These are phyloP conservation scores for Malthinus seriepunctatus DNA, from an alignment of 2,888 invertebrate genomes.

Conservation along the genomic window DNA sequence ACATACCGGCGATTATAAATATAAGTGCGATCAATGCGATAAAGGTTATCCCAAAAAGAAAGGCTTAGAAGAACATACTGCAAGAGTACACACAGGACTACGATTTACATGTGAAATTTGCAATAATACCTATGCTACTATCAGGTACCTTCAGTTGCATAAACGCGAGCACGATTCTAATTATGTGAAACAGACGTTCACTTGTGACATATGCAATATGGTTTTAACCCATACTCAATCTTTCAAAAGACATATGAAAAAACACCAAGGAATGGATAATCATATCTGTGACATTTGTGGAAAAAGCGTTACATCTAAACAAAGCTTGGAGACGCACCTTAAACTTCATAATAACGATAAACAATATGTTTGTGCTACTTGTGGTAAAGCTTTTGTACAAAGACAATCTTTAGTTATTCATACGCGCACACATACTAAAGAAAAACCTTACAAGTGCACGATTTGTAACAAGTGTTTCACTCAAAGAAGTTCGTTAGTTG, in stretches of 20 bases:
- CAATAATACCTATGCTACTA: too few relatives aligned
- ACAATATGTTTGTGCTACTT: conserved; percentile 43
- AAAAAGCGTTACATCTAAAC: conserved; percentile 44
- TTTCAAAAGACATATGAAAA: too few relatives aligned
- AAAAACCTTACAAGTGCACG: conserved; percentile 58
- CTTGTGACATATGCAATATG: conserved; percentile 26
- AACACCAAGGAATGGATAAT: too few relatives aligned
- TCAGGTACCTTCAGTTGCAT: conserved; percentile 34
- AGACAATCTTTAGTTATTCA: too few relatives aligned
- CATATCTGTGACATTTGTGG: conserved; percentile 45
- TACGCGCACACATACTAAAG: conserved; percentile 58
- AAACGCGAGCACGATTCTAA: conserved; percentile 25
- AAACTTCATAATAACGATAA: conserved; percentile 44
- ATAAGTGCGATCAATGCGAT: too few relatives aligned
- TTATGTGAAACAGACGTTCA: conserved; percentile 22
- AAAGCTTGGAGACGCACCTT: conserved; percentile 16
- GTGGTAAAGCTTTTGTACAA: too few relatives aligned
- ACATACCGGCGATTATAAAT: too few relatives aligned
- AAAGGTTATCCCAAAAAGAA: too few relatives aligned
- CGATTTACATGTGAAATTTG: conserved; percentile 56
- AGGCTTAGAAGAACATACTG: too few relatives aligned
- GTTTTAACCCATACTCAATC: conserved; percentile 1
- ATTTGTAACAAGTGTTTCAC: background rate
- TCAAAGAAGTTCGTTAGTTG: background rate
- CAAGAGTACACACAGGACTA: too few relatives aligned